Evolutionary conservation across 2,113 vertebrate species (phyloP).

Genomic region (Mus spicilegus): DNA sequence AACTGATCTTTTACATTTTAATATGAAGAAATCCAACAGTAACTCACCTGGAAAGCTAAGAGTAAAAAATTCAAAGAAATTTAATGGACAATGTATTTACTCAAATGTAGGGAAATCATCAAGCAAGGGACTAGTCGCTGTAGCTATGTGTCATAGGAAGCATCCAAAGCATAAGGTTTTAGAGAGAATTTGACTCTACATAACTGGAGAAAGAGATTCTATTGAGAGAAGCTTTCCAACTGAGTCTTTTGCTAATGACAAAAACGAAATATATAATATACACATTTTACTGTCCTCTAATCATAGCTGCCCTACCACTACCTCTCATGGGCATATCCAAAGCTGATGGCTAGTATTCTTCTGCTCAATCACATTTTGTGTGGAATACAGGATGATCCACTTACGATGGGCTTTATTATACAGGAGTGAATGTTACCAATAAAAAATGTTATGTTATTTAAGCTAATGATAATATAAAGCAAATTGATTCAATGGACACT

Average conservation of each 20-base stretch:
- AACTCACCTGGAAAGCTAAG: background rate
- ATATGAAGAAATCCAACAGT: background rate
- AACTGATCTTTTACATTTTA: background rate
- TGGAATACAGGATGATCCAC: background rate
- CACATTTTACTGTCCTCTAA: background rate
- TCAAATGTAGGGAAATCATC: background rate
- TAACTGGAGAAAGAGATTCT: background rate
- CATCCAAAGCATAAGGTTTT: background rate
- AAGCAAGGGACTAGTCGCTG: background rate
- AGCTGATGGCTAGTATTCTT: background rate
- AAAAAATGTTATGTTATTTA: background rate
- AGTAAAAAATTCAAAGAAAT: background rate
- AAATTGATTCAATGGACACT: background rate
- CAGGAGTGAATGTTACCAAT: background rate
- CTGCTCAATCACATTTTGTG: background rate
- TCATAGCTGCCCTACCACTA: background rate
- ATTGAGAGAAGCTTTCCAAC: background rate
- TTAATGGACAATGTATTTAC: background rate
- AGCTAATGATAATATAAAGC: constrained; percentile 4
- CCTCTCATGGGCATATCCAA: background rate
- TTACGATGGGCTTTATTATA: background rate
- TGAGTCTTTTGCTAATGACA: background rate
- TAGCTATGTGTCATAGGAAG: background rate
- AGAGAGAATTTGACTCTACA: background rate
- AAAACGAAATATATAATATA: background rate